Conservation (phyloP, 2,888 invertebrate species). For the Eilema griseolum region DNA sequence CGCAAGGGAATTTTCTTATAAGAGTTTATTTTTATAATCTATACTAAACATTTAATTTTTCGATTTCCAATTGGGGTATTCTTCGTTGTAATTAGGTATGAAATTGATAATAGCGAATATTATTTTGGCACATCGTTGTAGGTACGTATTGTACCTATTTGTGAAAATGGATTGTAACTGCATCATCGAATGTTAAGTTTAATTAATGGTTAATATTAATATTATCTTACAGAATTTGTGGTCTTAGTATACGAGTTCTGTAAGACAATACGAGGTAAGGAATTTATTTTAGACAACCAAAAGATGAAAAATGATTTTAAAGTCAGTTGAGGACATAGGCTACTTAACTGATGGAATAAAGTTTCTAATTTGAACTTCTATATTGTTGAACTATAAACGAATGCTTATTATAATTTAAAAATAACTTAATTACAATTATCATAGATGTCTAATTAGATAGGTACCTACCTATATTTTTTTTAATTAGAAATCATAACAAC, state of each 20-base stretch:
- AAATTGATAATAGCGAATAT: background rate
- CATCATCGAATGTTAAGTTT: too few species aligned
- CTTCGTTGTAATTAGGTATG: background rate
- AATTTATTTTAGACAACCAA: background rate
- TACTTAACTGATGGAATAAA: background rate
- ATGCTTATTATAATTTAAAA: background rate
- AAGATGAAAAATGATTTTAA: background rate
- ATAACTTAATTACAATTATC: too few species aligned
- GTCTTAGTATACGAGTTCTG: background rate
- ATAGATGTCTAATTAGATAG: background rate
- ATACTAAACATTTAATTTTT: background rate
- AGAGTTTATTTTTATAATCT: conserved; percentile 17
- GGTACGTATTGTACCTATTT: background rate
- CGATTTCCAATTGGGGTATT: conserved; percentile 9
- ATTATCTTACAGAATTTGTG: background rate
- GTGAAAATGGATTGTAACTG: too few species aligned
- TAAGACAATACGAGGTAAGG: too few species aligned
- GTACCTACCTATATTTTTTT: background rate
- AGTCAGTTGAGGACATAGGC: too few species aligned
- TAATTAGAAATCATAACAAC: background rate
- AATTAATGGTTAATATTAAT: too few species aligned
- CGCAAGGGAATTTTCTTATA: conserved; percentile 55
- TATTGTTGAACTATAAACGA: background rate
- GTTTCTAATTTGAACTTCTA: background rate
- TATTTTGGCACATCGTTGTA: background rate